Base-by-base conservation (phyloP, 64 coral and sea anemone species). In the Montipora efflorescens region DNA sequence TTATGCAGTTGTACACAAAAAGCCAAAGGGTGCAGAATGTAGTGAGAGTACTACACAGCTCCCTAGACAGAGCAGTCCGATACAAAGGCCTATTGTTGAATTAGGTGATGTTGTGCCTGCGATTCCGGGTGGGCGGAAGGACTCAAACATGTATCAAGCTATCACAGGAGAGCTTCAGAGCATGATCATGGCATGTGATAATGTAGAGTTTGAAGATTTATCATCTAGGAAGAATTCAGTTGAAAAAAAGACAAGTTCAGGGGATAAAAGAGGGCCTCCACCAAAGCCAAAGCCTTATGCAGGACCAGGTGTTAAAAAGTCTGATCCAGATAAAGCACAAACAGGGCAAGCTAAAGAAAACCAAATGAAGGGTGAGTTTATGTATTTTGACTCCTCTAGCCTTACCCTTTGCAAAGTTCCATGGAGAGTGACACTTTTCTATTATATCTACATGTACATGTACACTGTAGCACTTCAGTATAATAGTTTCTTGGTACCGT, bases 1-100 rank as follows among this genome's bases (percentile, higher is more conserved):
- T 0, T 98, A 98, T 98, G 93, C 96, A 76, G 94, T 95, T 67
- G 93, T 98, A 15, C 67, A 98, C 64, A 98, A 98, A 89, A 94
- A 97, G 84, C 50, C 82, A 58, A 94, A 90, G 52, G 47, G 68
- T 82, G 78, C 52, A 21, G 72, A 84, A n/a, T 48, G 15, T 47
- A 92, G 78, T 22, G 55, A 78, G 1, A 14, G 47, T 7, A 78
- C 0, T 48, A 74, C 3, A 84, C 28, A 11, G 7, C 81, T 48
- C 46, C 87, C 57, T 59, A 95, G 59, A 47, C 69, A 89, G 81
- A 86, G 18, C 62, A 93, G 62, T 70, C 90, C 82, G 22, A 72
- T 71, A 11, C 82, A 86, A 16, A 70, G 66, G 18, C 82, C 82
- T 4, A 71, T 50, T 49, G 62, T 86, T 86, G 82, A 86, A 66